Evolutionary conservation across 2,888 invertebrate genomes (phyloP), one percentile per base, ranked within the genome.

Genomic region (Eubasilissa splendida): DNA sequence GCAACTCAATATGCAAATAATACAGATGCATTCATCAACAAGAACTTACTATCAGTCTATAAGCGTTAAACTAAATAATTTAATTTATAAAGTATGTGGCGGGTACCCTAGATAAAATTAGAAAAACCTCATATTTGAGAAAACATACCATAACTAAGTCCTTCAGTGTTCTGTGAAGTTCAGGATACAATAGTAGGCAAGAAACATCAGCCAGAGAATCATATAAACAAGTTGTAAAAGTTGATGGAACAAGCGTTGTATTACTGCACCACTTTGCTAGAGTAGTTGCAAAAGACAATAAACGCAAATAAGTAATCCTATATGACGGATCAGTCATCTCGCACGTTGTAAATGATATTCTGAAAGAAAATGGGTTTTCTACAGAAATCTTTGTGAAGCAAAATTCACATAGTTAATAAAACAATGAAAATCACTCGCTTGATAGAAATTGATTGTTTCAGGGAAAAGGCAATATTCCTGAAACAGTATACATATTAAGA

Each of bases 301-400:
- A 85, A 84, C 88, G 88, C n/a, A 92, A 85, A 84, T 91, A 90
- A 1, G 88, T 87, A 50, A 88, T 86, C 81, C 91, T 87, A 70
- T 85, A 85, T 86, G 31, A 86, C n/a, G 73, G 33, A 12, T 78
- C 71, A 8, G n/a, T 11, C 52, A 56, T 14, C 42, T 74, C 74
- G 33, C 59, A 42, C 1, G 50, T 74, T n/a, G 52, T 58, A 59
- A 59, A 59, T 12, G 60, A 78, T 53, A 78, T 42, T 58, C 78
- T 79, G 79, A 82, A 83, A 77, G 66, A 70, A 68, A 33, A 22
- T 22, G 42, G 42, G 4, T 42, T 42, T 42, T 42, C 2, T 42
- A 42, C 2, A 42, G 42, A 42, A 42, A 22, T 22, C 22, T 22
- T 22, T 22, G 22, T 22, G 22, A 22, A 22, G 22, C 22, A 22